Evolutionary conservation across 1,140 invertebrate genomes (phyloP), one percentile per base, ranked within the genome.

Genomic region (Phthorimaea operculella): DNA sequence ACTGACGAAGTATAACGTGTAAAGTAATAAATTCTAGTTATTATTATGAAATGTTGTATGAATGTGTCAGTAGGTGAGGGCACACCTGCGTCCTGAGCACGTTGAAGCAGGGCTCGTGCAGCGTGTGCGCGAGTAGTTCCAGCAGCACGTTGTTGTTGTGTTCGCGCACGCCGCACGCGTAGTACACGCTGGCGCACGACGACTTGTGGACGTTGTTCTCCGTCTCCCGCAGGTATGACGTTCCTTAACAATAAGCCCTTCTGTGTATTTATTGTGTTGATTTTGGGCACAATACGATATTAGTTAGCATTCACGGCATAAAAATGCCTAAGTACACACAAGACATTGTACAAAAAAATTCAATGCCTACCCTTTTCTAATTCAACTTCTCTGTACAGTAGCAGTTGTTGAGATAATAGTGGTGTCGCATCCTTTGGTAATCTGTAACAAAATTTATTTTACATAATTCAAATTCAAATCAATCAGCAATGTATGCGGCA

Each of bases 61-160:
- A n/a, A 28, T 28, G 21, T 28, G 21, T 28, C 2, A 4, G 21
- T 28, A 28, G 2, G 21, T 28, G n/a, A n/a, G n/a, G n/a, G 10
- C 34, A 3, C 33, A 74, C 70, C 70, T 76, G 60, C 0, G 73
- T 79, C 51, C 97, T 86, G 11, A 99, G 87, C 47, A 92, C 90
- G 86, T 95, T 92, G 81, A 96, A 98, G 79, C 94, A 97, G 0
- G 97, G 96, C 79, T 99, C 96, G 15, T 89, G 88, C 8, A 98
- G 89, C 61, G 98, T 92, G 86, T 99, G 96, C 47, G 90, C 90
- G 52, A 98, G 88, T 33, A 99, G 87, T 81, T 97, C 94, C 2
- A 98, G 80, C 54, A 94, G 72, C 72, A 96, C 94, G 83, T 97
- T 98, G 33, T 86, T 86, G 49, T 91, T 85, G 6, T 92, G 92